Base-by-base conservation (phyloP, 2,797 vertebrate genomes). In the Paguma larvata region DNA sequence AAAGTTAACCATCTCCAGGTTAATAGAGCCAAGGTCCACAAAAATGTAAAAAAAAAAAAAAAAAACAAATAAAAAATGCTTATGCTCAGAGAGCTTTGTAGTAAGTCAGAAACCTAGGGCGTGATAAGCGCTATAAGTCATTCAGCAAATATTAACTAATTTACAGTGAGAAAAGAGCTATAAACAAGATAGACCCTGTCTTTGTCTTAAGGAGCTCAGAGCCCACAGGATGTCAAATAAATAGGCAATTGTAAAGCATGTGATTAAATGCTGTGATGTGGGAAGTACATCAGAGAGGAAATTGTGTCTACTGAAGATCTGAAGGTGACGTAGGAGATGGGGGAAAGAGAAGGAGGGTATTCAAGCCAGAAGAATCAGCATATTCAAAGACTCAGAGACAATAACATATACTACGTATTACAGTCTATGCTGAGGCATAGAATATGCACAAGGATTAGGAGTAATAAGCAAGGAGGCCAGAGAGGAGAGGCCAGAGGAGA, bases 271-370 rank as follows among this genome's bases (percentile, higher is more conserved):
- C 59, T 82, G 7, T 70, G 27, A 65, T 72, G 27, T 79, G 44
- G 62, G 1, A 78, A 86, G 18, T 82, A 70, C 89, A 83, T 72
- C 90, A 94, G 87, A 84, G 38, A 80, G 34, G 34, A 91, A 51
- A 25, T 78, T 94, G 4, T 41, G 63, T 78, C 84, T 84, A 27
- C 70, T 13, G 18, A 88, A 59, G n/a, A 87, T 73, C 51, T 90
- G n/a, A 78, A 92, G 72, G 25, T 63, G 32, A 79, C 72, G 38
- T 21, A 41, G 38, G 48, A 91, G 46, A 63, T 63, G 25, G 5
- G 5, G 53, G 25, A 14, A n/a, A 62, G 38, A 68, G n/a, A 2
- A 13, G 34, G 15, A 2, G 15, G 0, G 15, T 51, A 14, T 72
- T 63, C 48, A 23, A 86, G 38, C 25, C 63, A 34, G 72, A 83